A percentile compares a stretch with the other conserved stretches of the same genome.
Evolutionary conservation across 1,140 invertebrate species (phyloP).

Genomic region (Coptotermes formosanus): DNA sequence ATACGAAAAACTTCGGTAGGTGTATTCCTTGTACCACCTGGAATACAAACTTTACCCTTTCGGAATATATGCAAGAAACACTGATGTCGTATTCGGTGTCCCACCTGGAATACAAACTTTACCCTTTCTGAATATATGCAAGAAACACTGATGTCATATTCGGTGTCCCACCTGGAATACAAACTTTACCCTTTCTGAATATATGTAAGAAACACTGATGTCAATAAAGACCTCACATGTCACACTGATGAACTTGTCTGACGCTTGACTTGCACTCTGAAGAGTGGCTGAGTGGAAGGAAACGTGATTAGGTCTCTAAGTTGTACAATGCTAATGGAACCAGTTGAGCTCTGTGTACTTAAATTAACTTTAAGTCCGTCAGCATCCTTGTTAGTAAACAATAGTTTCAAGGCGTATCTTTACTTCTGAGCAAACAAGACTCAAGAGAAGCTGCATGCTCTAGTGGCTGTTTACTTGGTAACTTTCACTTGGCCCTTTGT

Average conservation of each 20-base stretch:
- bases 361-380: neutral
- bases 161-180: too few species aligned
- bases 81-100: too few species aligned
- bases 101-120: too few species aligned
- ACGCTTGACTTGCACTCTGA: neutral
- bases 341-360: neutral
- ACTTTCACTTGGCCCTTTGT: neutral
- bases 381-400: neutral
- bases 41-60: too few species aligned
- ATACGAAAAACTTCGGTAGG: too few species aligned
- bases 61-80: too few species aligned
- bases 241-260: neutral
- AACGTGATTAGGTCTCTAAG: neutral
- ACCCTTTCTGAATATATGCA: too few species aligned
- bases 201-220: too few species aligned
- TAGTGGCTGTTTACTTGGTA: neutral
- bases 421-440: neutral
- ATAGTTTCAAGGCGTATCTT: neutral
- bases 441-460: neutral
- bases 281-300: neutral
- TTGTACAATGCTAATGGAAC: neutral
- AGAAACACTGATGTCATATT: too few species aligned
- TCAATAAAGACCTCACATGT: too few species aligned
- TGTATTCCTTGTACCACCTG: too few species aligned
- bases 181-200: too few species aligned